These are phyloP conservation scores for Porites lobata DNA, from an alignment of 92 coral and sea anemone genomes.

Conservation along the genomic window DNA sequence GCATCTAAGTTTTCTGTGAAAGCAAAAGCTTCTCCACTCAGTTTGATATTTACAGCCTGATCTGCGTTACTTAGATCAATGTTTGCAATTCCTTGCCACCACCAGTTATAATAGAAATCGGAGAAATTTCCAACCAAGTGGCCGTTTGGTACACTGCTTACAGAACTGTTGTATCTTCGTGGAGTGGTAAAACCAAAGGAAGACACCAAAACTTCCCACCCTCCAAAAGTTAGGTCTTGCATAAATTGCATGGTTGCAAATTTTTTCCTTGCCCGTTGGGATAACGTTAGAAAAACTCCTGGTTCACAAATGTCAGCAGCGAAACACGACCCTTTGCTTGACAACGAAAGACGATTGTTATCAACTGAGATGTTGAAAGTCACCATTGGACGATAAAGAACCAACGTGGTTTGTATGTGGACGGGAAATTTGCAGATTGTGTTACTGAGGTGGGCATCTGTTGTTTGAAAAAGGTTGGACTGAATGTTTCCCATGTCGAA, in stretches of 20 bases:
- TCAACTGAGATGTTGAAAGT: slow-evolving; percentile 4
- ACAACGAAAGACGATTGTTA: background rate
- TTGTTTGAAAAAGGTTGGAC: slow-evolving; percentile 4
- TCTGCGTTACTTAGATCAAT: background rate
- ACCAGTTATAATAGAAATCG: slow-evolving; percentile 11
- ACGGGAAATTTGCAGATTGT: background rate
- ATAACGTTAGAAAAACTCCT: slow-evolving; percentile 2
- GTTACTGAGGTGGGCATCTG: too few species aligned
- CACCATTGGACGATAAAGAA: slow-evolving; percentile 13
- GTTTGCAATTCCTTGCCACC: slow-evolving; percentile 13
- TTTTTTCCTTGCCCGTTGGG: background rate
- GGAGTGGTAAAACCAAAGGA: slow-evolving; percentile 19
- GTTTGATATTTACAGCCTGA: slow-evolving; percentile 7
- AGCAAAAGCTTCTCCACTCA: slow-evolving; percentile 3
- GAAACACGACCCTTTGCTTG: slow-evolving; percentile 34
- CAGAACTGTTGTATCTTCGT: background rate
- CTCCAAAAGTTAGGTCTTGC: background rate
- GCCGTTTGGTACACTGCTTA: background rate
- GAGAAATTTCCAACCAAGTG: slow-evolving; percentile 11
- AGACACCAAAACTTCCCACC: slow-evolving; percentile 5
- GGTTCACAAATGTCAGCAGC: background rate
- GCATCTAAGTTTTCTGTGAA: background rate
- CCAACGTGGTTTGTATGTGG: background rate
- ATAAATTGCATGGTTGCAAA: background rate
- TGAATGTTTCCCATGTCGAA: background rate